Base-by-base conservation (phyloP, 2,113 vertebrate species). In the Platichthys flesus region DNA sequence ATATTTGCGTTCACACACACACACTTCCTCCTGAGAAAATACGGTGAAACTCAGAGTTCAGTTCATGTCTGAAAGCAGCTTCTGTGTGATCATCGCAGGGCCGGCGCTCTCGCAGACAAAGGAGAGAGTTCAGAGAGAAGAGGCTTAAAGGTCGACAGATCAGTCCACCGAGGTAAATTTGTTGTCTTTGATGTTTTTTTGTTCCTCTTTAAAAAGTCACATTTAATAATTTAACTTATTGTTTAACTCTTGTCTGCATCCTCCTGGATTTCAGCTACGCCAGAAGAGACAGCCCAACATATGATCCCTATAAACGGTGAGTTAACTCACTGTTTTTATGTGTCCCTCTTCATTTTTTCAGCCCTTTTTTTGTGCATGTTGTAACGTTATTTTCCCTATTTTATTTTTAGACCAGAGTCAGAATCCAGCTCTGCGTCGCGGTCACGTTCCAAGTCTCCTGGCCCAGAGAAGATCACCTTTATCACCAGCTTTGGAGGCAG, bases 401-500 rank as follows among this genome's bases (percentile, higher is more conserved):
- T 5, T 18, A 16, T 51, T 51, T 15, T 64, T 45, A 95, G 95
- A 56, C 95, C 96, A 12, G 95, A 95, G 69, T 96, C 96, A 0
- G 96, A 97, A 61, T 98, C 97, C 1, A 96, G 93, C 73, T 96
- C 96, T 0, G 95, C 94, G 47, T 96, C 96, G 0, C 93, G 95
- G 1, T 99, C 97, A 0, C 95, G 94, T 0, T 98, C 97, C 0
- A 95, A 94, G 5, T 94, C 96, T 13, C 96, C 95, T 0, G 96
- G 96, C 52, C 95, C 94, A 0, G 97, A 98, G 87, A 97, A 97
- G 89, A 98, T 99, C 93, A 99, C 96, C 4, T 98, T 98, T 91
- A 99, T 98, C 90, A 98, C 97, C 79, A 98, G 97, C 76, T 98
- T 97, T 0, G 97, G 97, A 5, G 97, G 97, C 90, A 98, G 97